phyloP scores from a whole-genome alignment of 2,113 vertebrate genomes.

The Ceratotherium simum region DNA sequence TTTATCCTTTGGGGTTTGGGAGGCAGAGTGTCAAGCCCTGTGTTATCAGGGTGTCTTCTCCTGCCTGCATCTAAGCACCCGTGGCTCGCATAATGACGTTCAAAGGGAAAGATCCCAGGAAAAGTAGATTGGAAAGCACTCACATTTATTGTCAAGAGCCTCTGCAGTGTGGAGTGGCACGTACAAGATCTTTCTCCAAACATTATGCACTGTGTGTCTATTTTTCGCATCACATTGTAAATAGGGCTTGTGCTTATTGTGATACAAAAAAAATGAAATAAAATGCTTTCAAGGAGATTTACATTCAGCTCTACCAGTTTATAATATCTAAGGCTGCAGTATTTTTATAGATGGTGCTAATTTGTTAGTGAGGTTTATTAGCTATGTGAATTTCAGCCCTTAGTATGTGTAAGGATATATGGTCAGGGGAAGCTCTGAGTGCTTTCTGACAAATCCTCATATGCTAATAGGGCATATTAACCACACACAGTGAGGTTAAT shows the following conservation, averaged over 20 bases:
- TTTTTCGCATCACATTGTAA: background rate
- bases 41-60: background rate
- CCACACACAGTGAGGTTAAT: background rate
- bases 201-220: background rate
- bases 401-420: background rate
- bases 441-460: background rate
- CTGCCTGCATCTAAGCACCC: background rate
- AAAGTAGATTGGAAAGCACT: background rate
- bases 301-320: background rate
- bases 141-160: background rate
- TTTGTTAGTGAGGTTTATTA: slow-evolving; percentile 42
- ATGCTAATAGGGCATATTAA: slow-evolving; percentile 22
- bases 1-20: background rate
- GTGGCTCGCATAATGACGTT: background rate
- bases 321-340: background rate
- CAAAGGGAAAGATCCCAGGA: background rate
- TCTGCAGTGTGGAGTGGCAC: background rate
- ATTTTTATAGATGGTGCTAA: slow-evolving; percentile 19
- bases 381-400: background rate
- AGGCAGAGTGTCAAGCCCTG: background rate
- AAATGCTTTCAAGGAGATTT: background rate
- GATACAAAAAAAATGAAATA: background rate
- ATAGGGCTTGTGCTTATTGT: background rate
- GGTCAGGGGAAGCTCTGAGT: background rate
- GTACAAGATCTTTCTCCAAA: background rate